Base-by-base conservation (phyloP, 2,797 vertebrate species). In the Rousettus madagascariensis region DNA sequence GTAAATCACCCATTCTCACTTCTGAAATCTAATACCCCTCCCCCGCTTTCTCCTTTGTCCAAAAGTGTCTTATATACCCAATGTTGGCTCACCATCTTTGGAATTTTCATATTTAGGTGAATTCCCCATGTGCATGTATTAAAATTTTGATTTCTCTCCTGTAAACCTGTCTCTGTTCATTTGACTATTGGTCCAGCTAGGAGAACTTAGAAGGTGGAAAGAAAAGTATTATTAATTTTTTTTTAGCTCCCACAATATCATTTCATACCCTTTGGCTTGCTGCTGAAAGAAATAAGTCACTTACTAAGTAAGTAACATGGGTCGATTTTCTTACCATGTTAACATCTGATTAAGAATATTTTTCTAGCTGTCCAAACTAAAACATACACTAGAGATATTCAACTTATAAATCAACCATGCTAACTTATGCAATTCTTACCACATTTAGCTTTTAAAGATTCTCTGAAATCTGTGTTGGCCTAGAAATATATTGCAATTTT, bases 331-430 rank as follows among this genome's bases (percentile, higher is more conserved):
- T 74, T 53, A 94, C 49, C 3, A 0, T 53, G 36, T 63, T 33
- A 85, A 83, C 90, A 92, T 33, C 33, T 53, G 28, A 46, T 74
- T n/a, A 83, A 55, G 41, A 86, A 82, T 55, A 83, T 68, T 92
- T 82, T 95, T 96, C 63, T 72, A 33, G 49, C 16, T 61, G 15
- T 71, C 11, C 10, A 75, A 95, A 87, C 20, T 59, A 68, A 94
- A 88, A 68, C 38, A 87, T 63, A 80, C 6, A 17, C 9, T 6
- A 69, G 26, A 74, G 17, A 89, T 4, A 59, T 20, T 49, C 71
- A 72, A 43, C 16, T 77, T 82, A 55, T 51, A 61, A 91, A 92
- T 33, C 68, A 88, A 78, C 11, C 16, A 68, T 12, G 30, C 19
- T 65, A 49, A 87, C 59, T 59, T 87, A 71, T 36, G 22, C 16